phyloP scores from a whole-genome alignment of 2,888 invertebrate genomes.

The Trachelus troglodyta region DNA sequence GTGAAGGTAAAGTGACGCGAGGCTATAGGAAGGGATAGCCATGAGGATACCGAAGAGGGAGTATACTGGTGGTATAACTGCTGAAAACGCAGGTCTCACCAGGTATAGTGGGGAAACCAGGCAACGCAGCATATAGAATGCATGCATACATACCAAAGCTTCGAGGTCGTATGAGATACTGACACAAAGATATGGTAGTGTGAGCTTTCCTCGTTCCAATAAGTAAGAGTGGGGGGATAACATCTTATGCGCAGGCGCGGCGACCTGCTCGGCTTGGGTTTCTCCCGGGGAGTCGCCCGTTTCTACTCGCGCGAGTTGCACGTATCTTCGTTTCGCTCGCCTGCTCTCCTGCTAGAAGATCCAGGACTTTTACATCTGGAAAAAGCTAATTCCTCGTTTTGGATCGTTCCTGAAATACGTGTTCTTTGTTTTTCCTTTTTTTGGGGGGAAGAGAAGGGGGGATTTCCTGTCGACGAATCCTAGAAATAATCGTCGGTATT shows the following conservation, averaged over 20 bases:
- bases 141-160: background rate
- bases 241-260: constrained; percentile 51
- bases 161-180: background rate
- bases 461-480: background rate
- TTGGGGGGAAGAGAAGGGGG: background rate
- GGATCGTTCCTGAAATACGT: background rate
- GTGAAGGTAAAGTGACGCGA: constrained; percentile 17
- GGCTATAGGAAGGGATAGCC: constrained; percentile 18
- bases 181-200: background rate
- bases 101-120: background rate
- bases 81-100: background rate
- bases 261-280: constrained; percentile 25
- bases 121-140: background rate
- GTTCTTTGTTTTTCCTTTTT: background rate
- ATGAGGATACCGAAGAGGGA: constrained; percentile 14
- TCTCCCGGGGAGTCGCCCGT: constrained; percentile 60
- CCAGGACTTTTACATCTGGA: constrained; percentile 8
- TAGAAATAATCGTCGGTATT: background rate
- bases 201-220: background rate
- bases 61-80: background rate
- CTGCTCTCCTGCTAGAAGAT: constrained; percentile 10
- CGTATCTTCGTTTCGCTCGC: constrained; percentile 46
- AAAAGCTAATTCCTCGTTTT: constrained; percentile 1
- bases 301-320: constrained; percentile 63
- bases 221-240: constrained; percentile 1